Percentiles rank a stretch among this genome's conserved stretches.
Evolutionary conservation across 1,140 invertebrate genomes (phyloP).

Genomic region (Argopecten irradians): DNA sequence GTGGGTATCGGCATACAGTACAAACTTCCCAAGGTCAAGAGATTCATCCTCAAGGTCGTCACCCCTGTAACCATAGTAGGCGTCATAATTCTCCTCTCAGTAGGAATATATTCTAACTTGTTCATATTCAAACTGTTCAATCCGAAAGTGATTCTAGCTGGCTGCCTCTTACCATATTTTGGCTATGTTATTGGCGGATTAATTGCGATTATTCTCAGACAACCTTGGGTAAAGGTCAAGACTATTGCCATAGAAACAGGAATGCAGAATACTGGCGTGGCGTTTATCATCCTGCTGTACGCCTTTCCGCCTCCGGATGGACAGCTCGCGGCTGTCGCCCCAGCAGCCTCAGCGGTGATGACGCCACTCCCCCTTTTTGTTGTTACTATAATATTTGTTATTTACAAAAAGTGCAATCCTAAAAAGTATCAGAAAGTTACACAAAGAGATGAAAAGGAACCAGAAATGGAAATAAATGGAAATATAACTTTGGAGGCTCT

Average conservation of each 20-base stretch:
- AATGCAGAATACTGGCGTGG: conserved; percentile 78
- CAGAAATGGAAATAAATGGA: neutral
- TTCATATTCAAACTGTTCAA: conserved; percentile 92
- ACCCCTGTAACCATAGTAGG: conserved; percentile 88
- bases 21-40: conserved; percentile 79
- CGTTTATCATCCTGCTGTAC: conserved; percentile 77
- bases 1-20: conserved; percentile 83
- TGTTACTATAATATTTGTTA: conserved; percentile 54
- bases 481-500: neutral
- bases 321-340: conserved; percentile 76
- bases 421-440: conserved; percentile 54
- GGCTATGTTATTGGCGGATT: conserved; percentile 88
- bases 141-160: conserved; percentile 83
- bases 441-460: conserved; percentile 35
- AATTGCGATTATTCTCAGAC: conserved; percentile 62
- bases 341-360: conserved; percentile 88
- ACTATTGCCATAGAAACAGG: conserved; percentile 79
- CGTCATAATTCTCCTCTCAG: conserved; percentile 91
- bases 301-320: conserved; percentile 77
- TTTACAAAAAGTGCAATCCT: conserved; percentile 56
- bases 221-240: conserved; percentile 72
- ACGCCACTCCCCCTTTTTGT: conserved; percentile 89
- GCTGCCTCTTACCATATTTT: conserved; percentile 90
- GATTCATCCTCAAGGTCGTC: conserved; percentile 63
- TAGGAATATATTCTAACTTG: conserved; percentile 93